Evolutionary conservation across 2,888 invertebrate species (phyloP), one percentile per base, ranked within the genome.

Genomic region (Papilio elwesi): DNA sequence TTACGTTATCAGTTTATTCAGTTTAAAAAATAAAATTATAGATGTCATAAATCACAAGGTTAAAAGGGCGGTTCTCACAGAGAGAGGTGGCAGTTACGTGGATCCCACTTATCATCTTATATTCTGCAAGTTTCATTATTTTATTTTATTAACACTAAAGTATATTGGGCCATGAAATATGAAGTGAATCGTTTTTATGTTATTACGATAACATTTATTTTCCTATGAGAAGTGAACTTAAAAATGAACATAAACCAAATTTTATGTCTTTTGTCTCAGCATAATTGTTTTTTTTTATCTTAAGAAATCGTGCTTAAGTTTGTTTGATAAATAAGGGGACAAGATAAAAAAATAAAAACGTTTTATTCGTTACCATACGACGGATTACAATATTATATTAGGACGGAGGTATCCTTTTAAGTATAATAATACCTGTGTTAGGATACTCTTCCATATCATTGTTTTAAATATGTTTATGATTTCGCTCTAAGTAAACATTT

Each of bases 111-210:
- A 57, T 57, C 26, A 36, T 36, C 13, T 55, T 26, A 55, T 55
- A 36, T n/a, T 38, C n/a, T n/a, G 13, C 36, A 38, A n/a, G 59
- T 59, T 38, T 59, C 9, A 38, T 59, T 38, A 38, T 59, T 38
- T 59, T 38, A 38, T 59, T 38, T 59, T 38, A 59, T n/a, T 59
- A 59, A 59, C 6, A 59, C n/a, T 59, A 59, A 59, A 59, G 59
- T 59, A 38, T 59, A 59, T 59, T 59, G 38, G n/a, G 38, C 8
- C 59, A n/a, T 38, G 59, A 59, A 59, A 59, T 59, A 38, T 59
- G 59, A 59, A 59, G 38, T 59, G 9, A 59, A 59, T 38, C 59
- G 59, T 38, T 59, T 59, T 59, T 59, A 59, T 59, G 38, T 59
- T 59, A 59, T 38, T 59, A 38, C n/a, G 59, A 38, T 59, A 59